A percentile compares a stretch with the other conserved stretches of the same genome.
Conservation (phyloP, 1,140 invertebrate genomes). For the Melanaphis sacchari region DNA sequence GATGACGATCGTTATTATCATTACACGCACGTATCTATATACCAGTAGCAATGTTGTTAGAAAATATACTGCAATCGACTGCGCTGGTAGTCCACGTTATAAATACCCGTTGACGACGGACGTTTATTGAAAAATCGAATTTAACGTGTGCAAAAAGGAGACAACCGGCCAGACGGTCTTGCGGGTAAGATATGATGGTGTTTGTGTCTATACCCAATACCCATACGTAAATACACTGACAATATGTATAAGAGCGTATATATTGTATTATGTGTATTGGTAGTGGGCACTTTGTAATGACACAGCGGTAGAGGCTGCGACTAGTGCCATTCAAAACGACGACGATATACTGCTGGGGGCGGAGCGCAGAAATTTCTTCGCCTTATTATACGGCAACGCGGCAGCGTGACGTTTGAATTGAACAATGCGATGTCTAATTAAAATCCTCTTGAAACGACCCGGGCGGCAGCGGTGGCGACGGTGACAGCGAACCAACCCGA, state of each 20-base stretch:
- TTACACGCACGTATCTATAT: not conserved
- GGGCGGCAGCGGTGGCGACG: not conserved
- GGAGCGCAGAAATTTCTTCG: not conserved
- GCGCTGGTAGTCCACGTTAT: not conserved
- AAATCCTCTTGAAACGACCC: conserved; percentile 34
- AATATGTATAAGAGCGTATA: not conserved
- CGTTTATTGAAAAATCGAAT: not conserved
- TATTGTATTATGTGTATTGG: conserved; percentile 1
- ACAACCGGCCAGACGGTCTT: not conserved
- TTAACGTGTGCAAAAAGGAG: not conserved
- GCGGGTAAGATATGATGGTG: not conserved
- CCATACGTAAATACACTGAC: not conserved
- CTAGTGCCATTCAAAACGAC: conserved; percentile 39
- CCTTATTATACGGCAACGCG: conserved; percentile 9
- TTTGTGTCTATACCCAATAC: not conserved
- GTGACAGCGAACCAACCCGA: not conserved
- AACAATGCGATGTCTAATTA: conserved; percentile 56
- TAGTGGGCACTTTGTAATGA: not conserved
- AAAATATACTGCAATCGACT: not conserved
- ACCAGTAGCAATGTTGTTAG: not conserved
- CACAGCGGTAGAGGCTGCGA: not conserved
- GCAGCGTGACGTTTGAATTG: conserved; percentile 46
- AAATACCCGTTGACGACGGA: not conserved
- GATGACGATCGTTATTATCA: not conserved
- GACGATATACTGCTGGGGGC: not conserved